A percentile compares a stretch with the other conserved stretches of the same genome.
Conservation (phyloP, 2,888 invertebrate genomes). For the Acheta domesticus region DNA sequence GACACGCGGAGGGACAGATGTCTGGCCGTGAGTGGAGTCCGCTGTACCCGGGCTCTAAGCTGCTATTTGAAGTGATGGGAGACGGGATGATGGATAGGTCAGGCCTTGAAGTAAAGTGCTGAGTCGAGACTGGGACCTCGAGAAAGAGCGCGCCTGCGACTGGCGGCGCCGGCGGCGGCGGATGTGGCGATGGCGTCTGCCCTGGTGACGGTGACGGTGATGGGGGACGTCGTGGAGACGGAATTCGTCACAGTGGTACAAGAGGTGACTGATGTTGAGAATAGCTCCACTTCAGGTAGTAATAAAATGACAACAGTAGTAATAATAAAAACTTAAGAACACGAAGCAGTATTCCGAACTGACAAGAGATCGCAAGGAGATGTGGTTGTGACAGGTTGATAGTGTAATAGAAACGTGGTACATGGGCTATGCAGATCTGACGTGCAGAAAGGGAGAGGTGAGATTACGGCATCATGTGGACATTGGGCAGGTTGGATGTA, state of each 20-base stretch:
- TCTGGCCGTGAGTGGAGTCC: conserved; percentile 28
- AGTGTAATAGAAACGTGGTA: no score
- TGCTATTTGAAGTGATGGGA: conserved; percentile 25
- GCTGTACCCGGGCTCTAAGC: background rate
- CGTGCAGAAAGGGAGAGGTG: no score
- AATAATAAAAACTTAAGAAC: no score
- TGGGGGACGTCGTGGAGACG: background rate
- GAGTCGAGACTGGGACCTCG: background rate
- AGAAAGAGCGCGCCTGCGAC: background rate
- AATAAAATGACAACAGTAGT: no score
- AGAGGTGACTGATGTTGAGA: background rate
- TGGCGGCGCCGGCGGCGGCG: background rate
- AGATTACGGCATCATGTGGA: no score
- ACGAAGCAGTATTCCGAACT: no score
- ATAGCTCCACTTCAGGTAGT: no score
- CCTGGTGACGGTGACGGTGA: background rate
- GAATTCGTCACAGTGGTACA: background rate
- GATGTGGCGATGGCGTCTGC: background rate
- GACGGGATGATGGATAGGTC: conserved; percentile 32
- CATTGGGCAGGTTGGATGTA: no score
- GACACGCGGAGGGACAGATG: conserved; percentile 37
- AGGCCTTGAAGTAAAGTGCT: conserved; percentile 32
- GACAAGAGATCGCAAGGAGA: no score
- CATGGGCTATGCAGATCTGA: no score
- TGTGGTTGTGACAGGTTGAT: no score